Evolutionary conservation across 2,113 vertebrate genomes (phyloP), one percentile per base, ranked within the genome.

Genomic region (Sinosuthora webbiana): DNA sequence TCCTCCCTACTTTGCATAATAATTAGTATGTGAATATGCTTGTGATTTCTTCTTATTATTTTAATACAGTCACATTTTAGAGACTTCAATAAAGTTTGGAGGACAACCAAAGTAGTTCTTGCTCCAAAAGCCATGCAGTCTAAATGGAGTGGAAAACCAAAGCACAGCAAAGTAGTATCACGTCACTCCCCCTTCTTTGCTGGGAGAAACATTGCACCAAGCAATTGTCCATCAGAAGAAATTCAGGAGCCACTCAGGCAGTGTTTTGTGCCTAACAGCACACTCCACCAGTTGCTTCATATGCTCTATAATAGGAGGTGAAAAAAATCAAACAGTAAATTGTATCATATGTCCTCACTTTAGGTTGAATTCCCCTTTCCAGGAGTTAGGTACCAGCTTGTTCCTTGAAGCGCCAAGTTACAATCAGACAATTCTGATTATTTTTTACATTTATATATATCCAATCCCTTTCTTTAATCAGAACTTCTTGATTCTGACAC

Each of bases 1-100:
- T 37, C 50, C 70, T 82, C 65, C 62, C 15, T 41, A 73, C 47
- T 90, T 94, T 85, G 52, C 89, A 83, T 94, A 90, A 60, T 74
- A 97, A 94, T 92, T 94, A 91, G 25, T 69, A 77, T 87, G 90
- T 74, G 56, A 94, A 94, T 87, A 87, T 81, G 67, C 74, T 62
- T 91, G n/a, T 83, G 74, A 91, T 89, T 94, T 62, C 59, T 91
- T 94, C 2, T 70, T 87, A 8, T 77, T 94, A 79, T 69, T 97
- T 82, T 89, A 83, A 95, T 83, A 68, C 18, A 69, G 62, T 85
- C 39, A 45, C 53, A 84, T 76, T 87, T 82, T 33, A 89, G 67
- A 94, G 67, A 84, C 70, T 79, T 87, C 41, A 95, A 0, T 75
- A 39, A 78, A 37, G 23, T 68, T 53, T 0, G 3, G 53, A 65